A percentile compares a stretch with the other conserved stretches of the same genome.
Conservation (phyloP, 2,888 invertebrate species). For the Amblyteles armatorius region DNA sequence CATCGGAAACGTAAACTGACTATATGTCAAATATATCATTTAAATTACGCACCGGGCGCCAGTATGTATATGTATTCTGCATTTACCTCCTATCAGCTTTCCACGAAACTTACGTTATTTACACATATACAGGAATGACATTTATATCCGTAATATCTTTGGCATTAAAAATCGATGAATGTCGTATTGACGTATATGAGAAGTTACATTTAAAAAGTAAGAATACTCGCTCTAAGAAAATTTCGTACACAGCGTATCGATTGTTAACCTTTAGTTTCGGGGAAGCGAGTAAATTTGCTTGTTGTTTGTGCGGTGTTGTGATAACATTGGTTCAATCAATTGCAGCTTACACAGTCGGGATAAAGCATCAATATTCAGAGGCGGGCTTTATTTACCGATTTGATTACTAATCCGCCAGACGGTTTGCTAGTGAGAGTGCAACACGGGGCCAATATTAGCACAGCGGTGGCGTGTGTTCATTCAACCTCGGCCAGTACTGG, state of each 20-base stretch:
- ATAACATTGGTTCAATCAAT: no score
- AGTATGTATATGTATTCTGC: neutral
- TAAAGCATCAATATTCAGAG: no score
- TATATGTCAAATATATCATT: neutral
- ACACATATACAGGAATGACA: slow-evolving; percentile 59
- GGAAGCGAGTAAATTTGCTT: no score
- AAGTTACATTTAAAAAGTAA: neutral
- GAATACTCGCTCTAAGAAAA: neutral
- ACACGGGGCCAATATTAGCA: no score
- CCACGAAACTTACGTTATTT: slow-evolving; percentile 43
- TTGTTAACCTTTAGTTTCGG: no score
- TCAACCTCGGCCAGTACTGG: no score
- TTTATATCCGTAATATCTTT: slow-evolving; percentile 8
- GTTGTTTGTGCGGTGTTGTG: no score
- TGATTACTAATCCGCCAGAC: no score
- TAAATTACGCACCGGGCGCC: neutral
- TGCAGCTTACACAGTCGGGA: no score
- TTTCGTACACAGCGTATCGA: neutral
- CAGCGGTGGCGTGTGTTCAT: no score
- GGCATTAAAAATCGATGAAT: slow-evolving; percentile 6
- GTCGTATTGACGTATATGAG: neutral
- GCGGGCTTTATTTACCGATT: no score
- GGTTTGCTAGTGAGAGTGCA: no score
- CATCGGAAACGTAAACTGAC: neutral
- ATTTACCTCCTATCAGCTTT: neutral